Conservation (phyloP, 2,797 vertebrate species). For the Gobionotothen gibberifrons region DNA sequence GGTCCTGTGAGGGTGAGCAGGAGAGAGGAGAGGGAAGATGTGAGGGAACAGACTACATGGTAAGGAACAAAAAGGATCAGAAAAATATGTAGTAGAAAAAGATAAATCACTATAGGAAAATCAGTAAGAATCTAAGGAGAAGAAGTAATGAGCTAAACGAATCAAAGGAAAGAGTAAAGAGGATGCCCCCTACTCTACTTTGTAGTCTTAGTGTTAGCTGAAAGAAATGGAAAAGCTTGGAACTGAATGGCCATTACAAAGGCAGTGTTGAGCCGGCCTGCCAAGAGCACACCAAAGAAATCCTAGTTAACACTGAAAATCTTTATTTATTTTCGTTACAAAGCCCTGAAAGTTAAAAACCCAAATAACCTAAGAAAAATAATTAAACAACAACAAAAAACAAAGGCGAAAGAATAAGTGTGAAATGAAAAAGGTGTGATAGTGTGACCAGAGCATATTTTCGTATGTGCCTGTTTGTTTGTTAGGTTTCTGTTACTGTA, state of each 20-base stretch:
- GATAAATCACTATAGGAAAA: slow-evolving; percentile 2
- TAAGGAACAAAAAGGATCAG: background rate
- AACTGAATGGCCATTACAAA: slow-evolving; percentile 15
- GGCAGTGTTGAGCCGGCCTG: slow-evolving; percentile 15
- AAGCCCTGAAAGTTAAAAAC: background rate
- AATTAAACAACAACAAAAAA: background rate
- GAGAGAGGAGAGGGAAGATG: background rate
- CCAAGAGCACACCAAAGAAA: slow-evolving; percentile 20
- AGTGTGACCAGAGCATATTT: slow-evolving; percentile 8
- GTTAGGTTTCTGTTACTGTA: background rate
- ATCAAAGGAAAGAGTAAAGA: background rate
- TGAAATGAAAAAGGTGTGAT: slow-evolving; percentile 7
- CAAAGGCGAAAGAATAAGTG: background rate
- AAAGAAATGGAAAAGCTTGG: slow-evolving; percentile 26
- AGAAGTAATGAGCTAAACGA: background rate
- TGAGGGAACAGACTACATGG: background rate
- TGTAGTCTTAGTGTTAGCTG: slow-evolving; percentile 19
- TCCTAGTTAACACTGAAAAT: slow-evolving; percentile 34
- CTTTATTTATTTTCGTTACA: slow-evolving; percentile 14
- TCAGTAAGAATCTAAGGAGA: background rate
- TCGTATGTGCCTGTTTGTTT: background rate
- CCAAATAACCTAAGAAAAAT: slow-evolving; percentile 3
- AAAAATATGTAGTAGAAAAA: background rate
- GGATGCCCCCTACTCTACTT: background rate
- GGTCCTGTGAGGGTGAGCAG: background rate